A percentile compares a stretch with the other conserved stretches of the same genome.
Conservation (phyloP, 2,888 invertebrate genomes). For the Exephanes ischioxanthus region DNA sequence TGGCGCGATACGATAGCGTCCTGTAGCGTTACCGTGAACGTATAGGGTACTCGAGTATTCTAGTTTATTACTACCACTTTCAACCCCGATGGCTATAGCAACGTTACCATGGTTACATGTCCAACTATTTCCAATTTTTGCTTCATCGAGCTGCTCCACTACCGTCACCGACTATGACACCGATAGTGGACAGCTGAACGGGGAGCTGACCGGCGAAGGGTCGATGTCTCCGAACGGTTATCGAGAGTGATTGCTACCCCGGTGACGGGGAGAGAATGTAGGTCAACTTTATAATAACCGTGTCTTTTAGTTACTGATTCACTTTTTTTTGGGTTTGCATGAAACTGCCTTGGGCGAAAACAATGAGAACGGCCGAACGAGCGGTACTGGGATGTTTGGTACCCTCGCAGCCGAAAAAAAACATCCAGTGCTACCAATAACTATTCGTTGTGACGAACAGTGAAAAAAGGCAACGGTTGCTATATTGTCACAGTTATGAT, state of each 20-base stretch:
- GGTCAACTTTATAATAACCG: constrained; percentile 21
- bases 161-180: not conserved
- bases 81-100: constrained; percentile 39
- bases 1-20: constrained; percentile 74
- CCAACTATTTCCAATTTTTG: constrained; percentile 70
- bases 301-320: not conserved
- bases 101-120: constrained; percentile 60
- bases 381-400: not conserved
- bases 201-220: not conserved
- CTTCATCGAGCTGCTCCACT: constrained; percentile 16
- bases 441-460: not conserved
- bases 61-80: constrained; percentile 41
- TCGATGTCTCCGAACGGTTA: constrained; percentile 25
- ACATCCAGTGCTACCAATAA: not conserved
- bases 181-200: not conserved
- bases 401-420: not conserved
- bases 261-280: not conserved
- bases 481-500: not conserved
- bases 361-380: not conserved
- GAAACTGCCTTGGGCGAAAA: not conserved
- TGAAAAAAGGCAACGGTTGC: not conserved
- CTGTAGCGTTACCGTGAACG: constrained; percentile 41
- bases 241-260: constrained; percentile 6
- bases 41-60: constrained; percentile 65
- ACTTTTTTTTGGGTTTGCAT: not conserved